A percentile compares a stretch with the other conserved stretches of the same genome.
phyloP scores from a whole-genome alignment of 2,113 vertebrate genomes.

The Antennarius striatus region DNA sequence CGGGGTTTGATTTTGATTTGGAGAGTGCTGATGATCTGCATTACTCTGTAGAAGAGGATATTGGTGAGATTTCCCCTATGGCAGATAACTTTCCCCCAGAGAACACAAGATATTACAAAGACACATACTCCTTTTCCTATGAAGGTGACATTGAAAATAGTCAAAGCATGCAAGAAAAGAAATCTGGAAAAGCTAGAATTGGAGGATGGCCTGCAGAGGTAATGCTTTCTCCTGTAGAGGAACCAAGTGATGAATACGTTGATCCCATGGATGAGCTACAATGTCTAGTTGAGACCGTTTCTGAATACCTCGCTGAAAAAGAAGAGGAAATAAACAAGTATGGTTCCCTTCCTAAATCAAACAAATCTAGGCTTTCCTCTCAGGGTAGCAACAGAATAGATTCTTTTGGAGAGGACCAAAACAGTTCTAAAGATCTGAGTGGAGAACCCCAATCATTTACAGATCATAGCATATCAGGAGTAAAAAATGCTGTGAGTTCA shows the following conservation, averaged over 20 bases:
- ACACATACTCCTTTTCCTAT: constrained; percentile 48
- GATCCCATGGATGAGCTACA: constrained; percentile 94
- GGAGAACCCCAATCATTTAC: constrained; percentile 48
- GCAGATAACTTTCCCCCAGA: constrained; percentile 54
- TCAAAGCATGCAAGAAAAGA: constrained; percentile 67
- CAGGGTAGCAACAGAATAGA: constrained; percentile 67
- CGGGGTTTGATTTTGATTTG: constrained; percentile 78
- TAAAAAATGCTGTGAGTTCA: constrained; percentile 87
- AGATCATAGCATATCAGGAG: constrained; percentile 75
- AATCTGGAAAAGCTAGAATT: constrained; percentile 61
- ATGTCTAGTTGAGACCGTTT: constrained; percentile 93
- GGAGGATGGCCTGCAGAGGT: constrained; percentile 71
- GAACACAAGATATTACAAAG: constrained; percentile 43
- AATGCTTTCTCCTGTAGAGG: constrained; percentile 82
- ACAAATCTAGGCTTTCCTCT: constrained; percentile 74
- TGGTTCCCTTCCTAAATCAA: constrained; percentile 82
- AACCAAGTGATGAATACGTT: constrained; percentile 84
- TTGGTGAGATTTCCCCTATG: constrained; percentile 72
- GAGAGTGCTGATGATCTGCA: constrained; percentile 81
- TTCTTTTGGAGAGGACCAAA: constrained; percentile 72
- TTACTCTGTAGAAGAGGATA: constrained; percentile 73
- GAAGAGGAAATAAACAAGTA: constrained; percentile 95
- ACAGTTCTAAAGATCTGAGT: constrained; percentile 57
- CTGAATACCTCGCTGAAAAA: constrained; percentile 96
- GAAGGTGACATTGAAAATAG: constrained; percentile 58